Evolutionary conservation across 2,888 invertebrate genomes (phyloP), one percentile per base, ranked within the genome.

Genomic region (Metallyticus violacea): DNA sequence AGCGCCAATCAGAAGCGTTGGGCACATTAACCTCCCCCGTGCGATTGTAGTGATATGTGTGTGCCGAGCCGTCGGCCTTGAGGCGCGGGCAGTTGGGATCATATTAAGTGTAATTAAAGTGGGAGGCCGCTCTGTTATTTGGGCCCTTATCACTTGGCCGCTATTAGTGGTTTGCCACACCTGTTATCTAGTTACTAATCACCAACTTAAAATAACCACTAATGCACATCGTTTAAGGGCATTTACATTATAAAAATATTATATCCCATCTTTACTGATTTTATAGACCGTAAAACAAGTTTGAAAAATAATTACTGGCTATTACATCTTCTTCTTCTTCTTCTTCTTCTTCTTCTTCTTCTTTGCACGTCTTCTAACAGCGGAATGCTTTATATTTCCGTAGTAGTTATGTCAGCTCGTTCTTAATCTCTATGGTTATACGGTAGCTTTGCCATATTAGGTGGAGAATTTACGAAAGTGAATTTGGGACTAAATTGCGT

Each of bases 41-140:
- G 15, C 40, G 40, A 62, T 62, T 62, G 40, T 15, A 62, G 40
- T 62, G 40, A 62, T 62, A 62, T 22, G 40, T 62, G 22, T 22
- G 40, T 22, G 15, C 40, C 40, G 40, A 22, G 40, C 40, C 9
- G 40, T 62, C 22, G 22, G 40, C 40, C 40, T 62, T 62, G 40
- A 62, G 40, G n/a, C n/a, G n/a, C n/a, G n/a, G n/a, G n/a, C n/a
- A 81, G 81, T 25, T 78, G 77, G 79, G 79, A 85, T 85, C 85
- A 79, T 62, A 85, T 85, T 85, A 85, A 40, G 62, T n/a, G 40
- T 85, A 85, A 85, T 85, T 85, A 85, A 78, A 79, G 30, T 40
- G 29, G 29, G 79, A 27, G 22, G 78, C 85, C 85, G 85, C 62
- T 79, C 62, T 85, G 27, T 85, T 79, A 85, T 85, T 85, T 85